These are phyloP conservation scores for Melanotaenia boesemani DNA, from an alignment of 2,797 vertebrate genomes.

Conservation along the genomic window DNA sequence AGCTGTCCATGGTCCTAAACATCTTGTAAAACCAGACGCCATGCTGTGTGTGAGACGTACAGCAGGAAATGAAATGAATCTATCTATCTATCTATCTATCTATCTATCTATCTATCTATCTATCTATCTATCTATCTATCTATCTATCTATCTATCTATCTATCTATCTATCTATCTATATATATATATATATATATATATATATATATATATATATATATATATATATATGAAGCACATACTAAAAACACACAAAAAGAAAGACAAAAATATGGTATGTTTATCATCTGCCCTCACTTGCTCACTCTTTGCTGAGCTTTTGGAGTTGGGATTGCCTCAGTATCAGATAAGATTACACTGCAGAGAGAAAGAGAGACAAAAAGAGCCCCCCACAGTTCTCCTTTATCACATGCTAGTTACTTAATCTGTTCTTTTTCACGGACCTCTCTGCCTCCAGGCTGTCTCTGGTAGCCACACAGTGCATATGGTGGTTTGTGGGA, in stretches of 20 bases:
- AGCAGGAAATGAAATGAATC: slow-evolving; percentile 39
- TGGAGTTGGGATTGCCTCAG: slow-evolving; percentile 26
- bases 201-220: no score
- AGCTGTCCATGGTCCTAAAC: slow-evolving; percentile 55
- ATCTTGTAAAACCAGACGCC: neutral
- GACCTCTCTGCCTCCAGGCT: slow-evolving; percentile 43
- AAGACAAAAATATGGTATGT: neutral
- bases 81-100: no score
- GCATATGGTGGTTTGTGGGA: slow-evolving; percentile 2
- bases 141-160: no score
- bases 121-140: no score
- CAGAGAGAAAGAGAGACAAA: slow-evolving; percentile 35
- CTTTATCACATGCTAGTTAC: slow-evolving; percentile 31
- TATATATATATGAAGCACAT: no score
- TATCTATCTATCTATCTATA: no score
- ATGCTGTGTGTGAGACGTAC: neutral
- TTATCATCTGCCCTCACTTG: neutral
- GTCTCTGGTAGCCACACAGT: slow-evolving; percentile 37
- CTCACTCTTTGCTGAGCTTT: slow-evolving; percentile 16
- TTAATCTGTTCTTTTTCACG: slow-evolving; percentile 51
- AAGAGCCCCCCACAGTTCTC: neutral
- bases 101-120: no score
- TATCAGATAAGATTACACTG: slow-evolving; percentile 56
- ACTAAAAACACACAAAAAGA: no score
- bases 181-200: no score